Conservation (phyloP, 2,113 vertebrate genomes). For the Dipodomys ordii region DNA sequence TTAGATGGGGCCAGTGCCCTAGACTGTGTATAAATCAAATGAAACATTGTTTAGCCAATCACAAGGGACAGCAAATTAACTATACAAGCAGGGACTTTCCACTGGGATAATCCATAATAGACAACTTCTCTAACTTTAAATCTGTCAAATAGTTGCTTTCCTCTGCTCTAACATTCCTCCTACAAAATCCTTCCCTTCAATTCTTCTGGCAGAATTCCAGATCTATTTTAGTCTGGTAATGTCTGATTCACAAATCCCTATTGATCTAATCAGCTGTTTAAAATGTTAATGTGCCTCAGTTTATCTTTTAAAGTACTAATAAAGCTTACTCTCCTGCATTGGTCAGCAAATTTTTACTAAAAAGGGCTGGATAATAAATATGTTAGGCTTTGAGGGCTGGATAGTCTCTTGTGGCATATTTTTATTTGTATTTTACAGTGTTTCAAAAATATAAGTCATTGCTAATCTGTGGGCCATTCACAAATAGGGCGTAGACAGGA, state of each 20-base stretch:
- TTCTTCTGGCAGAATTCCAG: neutral
- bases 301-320: neutral
- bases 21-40: neutral
- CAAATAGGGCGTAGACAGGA: neutral
- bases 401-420: neutral
- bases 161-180: neutral
- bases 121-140: neutral
- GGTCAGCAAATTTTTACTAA: conserved; percentile 15
- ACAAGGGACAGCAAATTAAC: neutral
- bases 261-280: neutral
- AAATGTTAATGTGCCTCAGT: conserved; percentile 31
- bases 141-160: neutral
- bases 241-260: neutral
- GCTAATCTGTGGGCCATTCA: neutral
- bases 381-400: neutral
- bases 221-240: neutral
- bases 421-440: neutral
- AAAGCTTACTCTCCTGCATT: neutral
- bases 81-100: neutral
- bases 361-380: neutral
- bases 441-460: neutral
- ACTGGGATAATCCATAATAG: neutral
- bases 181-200: neutral
- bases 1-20: neutral
- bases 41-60: neutral